Conservation (phyloP, 2,888 invertebrate genomes). For the Spodoptera littoralis region DNA sequence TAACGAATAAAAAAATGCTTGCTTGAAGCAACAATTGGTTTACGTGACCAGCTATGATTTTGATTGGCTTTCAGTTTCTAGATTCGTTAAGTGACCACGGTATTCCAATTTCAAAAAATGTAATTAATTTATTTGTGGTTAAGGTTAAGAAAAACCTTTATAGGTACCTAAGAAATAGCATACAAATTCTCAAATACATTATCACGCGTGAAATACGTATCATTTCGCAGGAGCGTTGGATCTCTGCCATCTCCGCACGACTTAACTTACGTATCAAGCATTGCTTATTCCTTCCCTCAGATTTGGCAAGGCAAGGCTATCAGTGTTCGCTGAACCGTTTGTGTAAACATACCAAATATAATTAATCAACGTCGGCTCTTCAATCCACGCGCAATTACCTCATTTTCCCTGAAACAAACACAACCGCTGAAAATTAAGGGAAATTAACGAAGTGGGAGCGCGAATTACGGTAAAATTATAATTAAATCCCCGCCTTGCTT, state of each 20-base stretch:
- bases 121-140: no score
- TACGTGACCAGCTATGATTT: no score
- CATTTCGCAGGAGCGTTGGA: constrained; percentile 38
- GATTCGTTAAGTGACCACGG: no score
- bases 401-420: constrained; percentile 72
- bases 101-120: no score
- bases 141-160: no score
- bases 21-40: no score
- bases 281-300: constrained; percentile 35
- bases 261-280: constrained; percentile 33
- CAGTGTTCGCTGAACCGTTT: constrained; percentile 55
- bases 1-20: no score
- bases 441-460: constrained; percentile 64
- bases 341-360: constrained; percentile 65
- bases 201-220: constrained; percentile 15
- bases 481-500: constrained; percentile 68
- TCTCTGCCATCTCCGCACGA: constrained; percentile 44
- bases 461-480: constrained; percentile 66
- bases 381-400: constrained; percentile 73
- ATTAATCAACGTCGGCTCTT: constrained; percentile 76
- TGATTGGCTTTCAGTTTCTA: no score
- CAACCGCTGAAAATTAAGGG: constrained; percentile 56
- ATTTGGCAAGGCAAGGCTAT: constrained; percentile 40
- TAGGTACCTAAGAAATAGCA: no score
- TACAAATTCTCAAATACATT: no score